A percentile compares a stretch with the other conserved stretches of the same genome.
phyloP scores from a whole-genome alignment of 2,888 invertebrate species.

The Dione vanillae region DNA sequence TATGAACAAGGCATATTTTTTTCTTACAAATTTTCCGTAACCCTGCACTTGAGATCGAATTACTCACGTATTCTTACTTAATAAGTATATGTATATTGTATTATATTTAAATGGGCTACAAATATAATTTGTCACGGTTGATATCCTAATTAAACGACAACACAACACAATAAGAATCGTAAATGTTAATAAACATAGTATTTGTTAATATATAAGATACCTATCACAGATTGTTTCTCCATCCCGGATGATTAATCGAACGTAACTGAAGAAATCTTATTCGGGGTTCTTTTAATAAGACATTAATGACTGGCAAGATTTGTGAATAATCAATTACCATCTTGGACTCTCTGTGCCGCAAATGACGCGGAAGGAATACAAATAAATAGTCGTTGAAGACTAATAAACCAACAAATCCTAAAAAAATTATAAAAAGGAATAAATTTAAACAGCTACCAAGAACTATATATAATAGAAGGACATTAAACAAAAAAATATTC shows the following conservation, averaged over 20 bases:
- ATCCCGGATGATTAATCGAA: constrained; percentile 35
- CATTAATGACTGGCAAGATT: constrained; percentile 48
- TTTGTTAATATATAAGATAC: not conserved
- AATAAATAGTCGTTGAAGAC: constrained; percentile 31
- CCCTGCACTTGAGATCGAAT: too few species aligned
- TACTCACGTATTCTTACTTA: too few species aligned
- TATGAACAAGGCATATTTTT: too few species aligned
- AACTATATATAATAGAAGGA: too few species aligned
- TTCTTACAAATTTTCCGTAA: too few species aligned
- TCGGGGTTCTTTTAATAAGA: constrained; percentile 47
- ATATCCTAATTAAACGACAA: not conserved
- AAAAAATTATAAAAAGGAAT: constrained; percentile 10
- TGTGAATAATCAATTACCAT: constrained; percentile 47
- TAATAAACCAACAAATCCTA: not conserved
- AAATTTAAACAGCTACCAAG: too few species aligned
- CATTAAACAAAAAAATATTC: too few species aligned
- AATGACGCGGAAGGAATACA: constrained; percentile 45
- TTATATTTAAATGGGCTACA: not conserved
- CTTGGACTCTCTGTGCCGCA: constrained; percentile 33
- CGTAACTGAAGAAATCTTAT: constrained; percentile 41
- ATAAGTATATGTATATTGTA: too few species aligned
- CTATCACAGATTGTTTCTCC: constrained; percentile 12
- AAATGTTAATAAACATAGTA: not conserved
- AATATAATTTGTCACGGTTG: not conserved
- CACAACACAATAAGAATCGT: not conserved